These are phyloP conservation scores for Zaprionus capensis DNA, from an alignment of 1,140 invertebrate species.

Conservation along the genomic window DNA sequence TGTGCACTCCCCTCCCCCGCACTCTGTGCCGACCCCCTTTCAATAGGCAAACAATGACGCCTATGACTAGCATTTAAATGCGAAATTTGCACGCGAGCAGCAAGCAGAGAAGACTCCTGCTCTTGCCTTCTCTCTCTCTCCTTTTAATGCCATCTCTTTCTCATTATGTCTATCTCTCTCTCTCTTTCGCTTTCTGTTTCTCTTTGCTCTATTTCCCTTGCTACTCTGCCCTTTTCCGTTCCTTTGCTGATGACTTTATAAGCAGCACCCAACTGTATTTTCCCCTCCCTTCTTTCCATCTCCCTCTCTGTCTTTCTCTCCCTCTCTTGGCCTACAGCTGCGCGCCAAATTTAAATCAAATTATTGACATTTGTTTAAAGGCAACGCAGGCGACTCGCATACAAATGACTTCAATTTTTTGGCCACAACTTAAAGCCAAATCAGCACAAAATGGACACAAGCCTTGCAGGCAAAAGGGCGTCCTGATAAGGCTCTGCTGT, in stretches of 20 bases:
- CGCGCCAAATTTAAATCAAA: constrained; percentile 81
- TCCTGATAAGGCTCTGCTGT: constrained; percentile 53
- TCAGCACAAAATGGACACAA: constrained; percentile 72
- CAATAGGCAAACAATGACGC: constrained; percentile 65
- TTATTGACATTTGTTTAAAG: constrained; percentile 83
- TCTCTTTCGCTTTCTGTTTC: not conserved
- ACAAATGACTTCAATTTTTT: constrained; percentile 73
- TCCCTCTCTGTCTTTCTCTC: not conserved
- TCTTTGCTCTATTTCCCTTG: not conserved
- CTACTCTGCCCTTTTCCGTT: not conserved
- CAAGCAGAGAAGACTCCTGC: constrained; percentile 49
- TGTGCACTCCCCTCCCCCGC: not conserved
- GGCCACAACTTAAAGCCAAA: constrained; percentile 57
- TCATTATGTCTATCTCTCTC: not conserved
- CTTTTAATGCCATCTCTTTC: not conserved
- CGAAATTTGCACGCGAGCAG: constrained; percentile 78
- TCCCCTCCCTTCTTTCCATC: not conserved
- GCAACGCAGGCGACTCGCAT: constrained; percentile 65
- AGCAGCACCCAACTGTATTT: constrained; percentile 39
- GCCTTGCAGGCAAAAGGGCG: constrained; percentile 32
- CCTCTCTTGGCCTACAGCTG: constrained; percentile 14
- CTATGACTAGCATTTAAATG: constrained; percentile 81
- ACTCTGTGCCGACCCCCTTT: not conserved
- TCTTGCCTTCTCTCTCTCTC: not conserved
- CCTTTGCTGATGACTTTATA: constrained; percentile 59